Base-by-base conservation (phyloP, 2,888 invertebrate species). In the Harpagoxenus sublaevis region DNA sequence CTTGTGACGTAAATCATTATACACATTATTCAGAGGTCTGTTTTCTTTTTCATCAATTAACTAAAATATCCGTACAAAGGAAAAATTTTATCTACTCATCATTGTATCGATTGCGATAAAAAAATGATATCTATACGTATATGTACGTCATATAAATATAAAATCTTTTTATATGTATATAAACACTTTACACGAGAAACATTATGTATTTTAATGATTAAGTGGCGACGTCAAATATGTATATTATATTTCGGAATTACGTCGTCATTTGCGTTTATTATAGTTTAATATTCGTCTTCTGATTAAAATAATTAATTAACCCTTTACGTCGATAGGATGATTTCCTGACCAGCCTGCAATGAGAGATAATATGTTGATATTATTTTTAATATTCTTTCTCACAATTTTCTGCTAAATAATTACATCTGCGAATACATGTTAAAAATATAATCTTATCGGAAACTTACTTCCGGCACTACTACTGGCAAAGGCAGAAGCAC, bases 381-480 rank as follows among this genome's bases (percentile, higher is more conserved):
- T 62, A 62, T 31, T 74, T 48, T 51, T 39, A 39, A 63, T n/a
- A 63, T 51, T 73, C 4, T 62, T 12, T 62, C 6, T 8, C 10
- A 45, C 0, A 57, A 18, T 62, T 71, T n/a, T 53, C 8, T 39
- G 31, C 57, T n/a, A 77, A 48, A 28, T 28, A 75, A 31, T 53
- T 65, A 48, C 3, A 18, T 51, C 8, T 45, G n/a, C 12, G 2
- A 9, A 42, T 42, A 42, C 42, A 42, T 42, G 8, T 48, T n/a
- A 4, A n/a, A 28, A 23, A 42, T 35, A 45, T n/a, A 31, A 51
- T 48, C 1, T 15, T 8, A 1, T n/a, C 48, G 8, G 31, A 42
- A 66, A 89, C 84, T 85, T 39, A 89, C 89, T 89, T 55, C 48
- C 70, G 0, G 89, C 84, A 45, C 35, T 89, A 60, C 88, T 86